Evolutionary conservation across 2,888 invertebrate genomes (phyloP), one percentile per base, ranked within the genome.

Genomic region (Phalera bucephala): DNA sequence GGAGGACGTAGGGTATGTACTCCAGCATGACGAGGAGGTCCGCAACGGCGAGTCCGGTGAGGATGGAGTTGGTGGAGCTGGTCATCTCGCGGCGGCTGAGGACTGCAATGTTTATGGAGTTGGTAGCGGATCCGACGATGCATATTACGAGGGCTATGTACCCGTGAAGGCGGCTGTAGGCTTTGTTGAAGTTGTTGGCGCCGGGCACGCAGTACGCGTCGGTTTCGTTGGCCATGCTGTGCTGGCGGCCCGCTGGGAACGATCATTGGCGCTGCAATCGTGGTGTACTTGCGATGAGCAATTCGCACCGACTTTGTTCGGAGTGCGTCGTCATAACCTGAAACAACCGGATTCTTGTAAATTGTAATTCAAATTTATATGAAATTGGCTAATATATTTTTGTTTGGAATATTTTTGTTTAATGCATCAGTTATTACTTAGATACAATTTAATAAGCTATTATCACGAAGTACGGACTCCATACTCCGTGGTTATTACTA

Each of bases 21-120:
- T 97, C 97, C 62, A 98, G 91, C 94, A 98, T 98, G 9, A 98
- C 97, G n/a, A 97, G 91, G 19, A 98, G 91, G 75, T 98, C 98
- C 9, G 98, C 96, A 5, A 97, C 94, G 0, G 98, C 98, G 17
- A 97, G 90, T 3, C 95, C 96, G 0, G 97, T 97, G 23, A 98
- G 92, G 40, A 98, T 97, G 33, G 95, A 93, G 84, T 98, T 98
- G 15, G 97, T 98, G 2, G 98, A 95, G 40, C 96, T 96, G 46
- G 92, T 90, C 97, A 98, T 98, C 78, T 97, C 96, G 17, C 95
- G 93, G 8, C 96, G 93, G 5, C 97, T 95, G 33, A 98, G 91
- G 7, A 98, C 97, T 23, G 95, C 94, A 46, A 98, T 95, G 82
- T 98, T 98, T 63, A 98, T 91, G n/a, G 95, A 92, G 78, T 98